Base-by-base conservation (phyloP, 2,797 vertebrate species). In the Scarus forsteni region DNA sequence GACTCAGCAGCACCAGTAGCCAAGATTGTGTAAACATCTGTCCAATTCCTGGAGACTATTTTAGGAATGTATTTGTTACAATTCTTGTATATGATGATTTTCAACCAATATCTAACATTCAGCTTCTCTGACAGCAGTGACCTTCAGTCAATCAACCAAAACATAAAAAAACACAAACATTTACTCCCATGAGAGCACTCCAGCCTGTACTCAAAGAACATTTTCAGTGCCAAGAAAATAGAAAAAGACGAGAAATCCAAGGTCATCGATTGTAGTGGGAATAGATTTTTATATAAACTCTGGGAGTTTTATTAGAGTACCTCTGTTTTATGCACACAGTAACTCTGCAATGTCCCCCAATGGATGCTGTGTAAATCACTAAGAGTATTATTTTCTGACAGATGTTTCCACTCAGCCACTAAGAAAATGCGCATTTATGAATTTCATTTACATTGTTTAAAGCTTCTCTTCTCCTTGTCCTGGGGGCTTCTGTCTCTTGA, bases 81-180 rank as follows among this genome's bases (percentile, higher is more conserved):
- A 4, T 27, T 27, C 46, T 51, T 55, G 27, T 61, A 45, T 27
- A 77, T 66, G 50, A 54, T 40, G 16, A 13, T 38, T 18, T 60
- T 8, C 67, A 49, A 34, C n/a, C 46, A 64, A 64, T 69, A 59
- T 64, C 49, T 14, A 13, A 46, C 57, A 34, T 43, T 63, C 38
- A 40, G 57, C 63, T 48, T 3, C 16, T 58, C 53, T 79, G 66
- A 73, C 77, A 57, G 73, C 5, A 7, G 54, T 70, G 78, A 85
- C 75, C 84, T 84, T 75, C 64, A 84, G 70, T 76, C 75, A 66
- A 14, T 73, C 81, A 42, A 35, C 79, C 67, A 61, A 18, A 57
- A 19, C 56, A 27, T 27, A 1, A 39, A 39, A 39, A 39, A 39
- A 68, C 35, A 62, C 60, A 75, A 82, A 50, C 39, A 66, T 3